phyloP scores from a whole-genome alignment of 2,797 vertebrate species.

The Characodon lateralis region DNA sequence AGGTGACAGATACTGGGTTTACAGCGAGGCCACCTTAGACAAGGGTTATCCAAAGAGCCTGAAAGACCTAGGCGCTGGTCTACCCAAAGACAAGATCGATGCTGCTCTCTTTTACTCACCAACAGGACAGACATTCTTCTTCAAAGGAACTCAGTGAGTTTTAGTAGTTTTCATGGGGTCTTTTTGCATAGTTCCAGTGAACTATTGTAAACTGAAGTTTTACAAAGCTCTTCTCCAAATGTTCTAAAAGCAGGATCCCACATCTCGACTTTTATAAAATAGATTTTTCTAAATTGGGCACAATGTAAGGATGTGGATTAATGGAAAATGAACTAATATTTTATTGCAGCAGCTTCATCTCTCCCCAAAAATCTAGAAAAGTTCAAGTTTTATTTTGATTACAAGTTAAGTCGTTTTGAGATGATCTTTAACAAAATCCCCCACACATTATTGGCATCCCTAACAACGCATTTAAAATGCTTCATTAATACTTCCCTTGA shows the following conservation, averaged over 20 bases:
- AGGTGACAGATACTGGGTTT: conserved; percentile 92
- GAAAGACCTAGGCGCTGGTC: conserved; percentile 84
- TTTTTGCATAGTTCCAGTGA: background rate
- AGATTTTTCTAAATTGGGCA: background rate
- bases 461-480: background rate
- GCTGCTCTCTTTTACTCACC: conserved; percentile 90
- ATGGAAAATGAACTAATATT: background rate
- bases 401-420: background rate
- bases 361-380: background rate
- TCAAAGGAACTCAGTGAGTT: conserved; percentile 89
- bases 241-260: background rate
- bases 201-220: background rate
- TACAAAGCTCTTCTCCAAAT: background rate
- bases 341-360: background rate
- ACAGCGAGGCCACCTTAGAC: conserved; percentile 87
- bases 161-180: background rate
- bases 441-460: background rate
- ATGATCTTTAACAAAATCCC: background rate
- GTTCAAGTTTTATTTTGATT: background rate
- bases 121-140: conserved; percentile 92
- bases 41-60: conserved; percentile 88
- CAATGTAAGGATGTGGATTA: background rate
- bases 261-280: background rate
- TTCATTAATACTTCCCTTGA: background rate
- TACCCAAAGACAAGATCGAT: conserved; percentile 88